Conservation (phyloP, 2,888 invertebrate species). For the Neria commutata region DNA sequence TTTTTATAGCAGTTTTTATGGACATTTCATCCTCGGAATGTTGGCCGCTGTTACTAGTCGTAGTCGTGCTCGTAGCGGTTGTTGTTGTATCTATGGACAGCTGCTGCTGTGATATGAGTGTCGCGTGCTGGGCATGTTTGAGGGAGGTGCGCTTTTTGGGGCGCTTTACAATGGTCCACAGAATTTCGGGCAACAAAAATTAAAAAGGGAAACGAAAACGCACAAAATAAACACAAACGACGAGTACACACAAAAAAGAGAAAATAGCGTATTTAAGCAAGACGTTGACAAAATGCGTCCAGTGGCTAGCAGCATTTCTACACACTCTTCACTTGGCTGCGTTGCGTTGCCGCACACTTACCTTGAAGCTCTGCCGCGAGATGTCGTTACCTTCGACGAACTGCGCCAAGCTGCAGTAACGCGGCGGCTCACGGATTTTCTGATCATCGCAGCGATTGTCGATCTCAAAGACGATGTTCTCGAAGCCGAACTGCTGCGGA, state of each 20-base stretch:
- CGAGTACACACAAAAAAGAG: constrained; percentile 36
- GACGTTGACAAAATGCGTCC: not conserved
- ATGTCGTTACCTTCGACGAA: constrained; percentile 86
- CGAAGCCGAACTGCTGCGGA: constrained; percentile 70
- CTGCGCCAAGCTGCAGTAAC: constrained; percentile 80
- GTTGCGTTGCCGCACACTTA: constrained; percentile 33
- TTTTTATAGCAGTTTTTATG: constrained; percentile 48
- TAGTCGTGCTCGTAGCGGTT: constrained; percentile 37
- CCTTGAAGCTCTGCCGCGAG: constrained; percentile 76
- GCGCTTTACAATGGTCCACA: constrained; percentile 41
- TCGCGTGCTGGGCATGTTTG: constrained; percentile 49
- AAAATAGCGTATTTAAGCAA: not conserved
- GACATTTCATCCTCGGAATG: constrained; percentile 49
- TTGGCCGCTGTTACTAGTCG: constrained; percentile 24
- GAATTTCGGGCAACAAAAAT: constrained; percentile 40
- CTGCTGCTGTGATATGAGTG: constrained; percentile 57
- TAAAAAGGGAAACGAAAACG: constrained; percentile 29
- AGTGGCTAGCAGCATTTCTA: not conserved
- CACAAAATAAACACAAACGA: constrained; percentile 47
- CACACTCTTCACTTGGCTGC: constrained; percentile 29
- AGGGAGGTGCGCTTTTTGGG: constrained; percentile 56
- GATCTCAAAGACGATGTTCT: constrained; percentile 72
- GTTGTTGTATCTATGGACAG: constrained; percentile 31
- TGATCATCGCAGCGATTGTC: constrained; percentile 63
- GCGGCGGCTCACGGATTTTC: constrained; percentile 66